A percentile compares a stretch with the other conserved stretches of the same genome.
Conservation (phyloP, 1,140 invertebrate genomes). For the Drosophila kanapiae region DNA sequence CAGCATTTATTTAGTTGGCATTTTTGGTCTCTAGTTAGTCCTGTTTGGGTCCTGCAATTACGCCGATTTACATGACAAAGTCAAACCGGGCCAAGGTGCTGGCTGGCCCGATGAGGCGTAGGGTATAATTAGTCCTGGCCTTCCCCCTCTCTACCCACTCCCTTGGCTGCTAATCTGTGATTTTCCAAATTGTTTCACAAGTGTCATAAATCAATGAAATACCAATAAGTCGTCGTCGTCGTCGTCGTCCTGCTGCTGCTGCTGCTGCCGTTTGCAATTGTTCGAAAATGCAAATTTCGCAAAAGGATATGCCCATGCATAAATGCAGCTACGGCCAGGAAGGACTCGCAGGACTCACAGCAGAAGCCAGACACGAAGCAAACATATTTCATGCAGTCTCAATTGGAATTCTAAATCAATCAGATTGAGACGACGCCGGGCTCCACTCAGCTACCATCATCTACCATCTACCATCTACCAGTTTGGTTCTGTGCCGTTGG, state of each 20-base stretch:
- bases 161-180: constrained; percentile 76
- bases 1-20: constrained; percentile 26
- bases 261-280: constrained; percentile 67
- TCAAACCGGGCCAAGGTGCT: constrained; percentile 24
- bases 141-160: neutral
- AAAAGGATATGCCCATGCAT: constrained; percentile 81
- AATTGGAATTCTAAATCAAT: constrained; percentile 85
- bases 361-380: constrained; percentile 67
- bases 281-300: constrained; percentile 82
- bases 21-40: constrained; percentile 38
- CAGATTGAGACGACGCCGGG: constrained; percentile 80
- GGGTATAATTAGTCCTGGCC: constrained; percentile 69
- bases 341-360: constrained; percentile 41
- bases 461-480: constrained; percentile 8
- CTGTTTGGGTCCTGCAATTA: constrained; percentile 16
- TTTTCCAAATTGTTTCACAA: constrained; percentile 85
- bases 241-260: constrained; percentile 26
- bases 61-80: constrained; percentile 64
- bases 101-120: constrained; percentile 54
- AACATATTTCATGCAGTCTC: constrained; percentile 84
- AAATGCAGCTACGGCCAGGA: constrained; percentile 52
- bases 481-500: constrained; percentile 26
- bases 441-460: constrained; percentile 32
- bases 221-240: constrained; percentile 81
- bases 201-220: constrained; percentile 85